Conservation (phyloP, 2,888 invertebrate genomes). For the Euplagia quadripunctaria region DNA sequence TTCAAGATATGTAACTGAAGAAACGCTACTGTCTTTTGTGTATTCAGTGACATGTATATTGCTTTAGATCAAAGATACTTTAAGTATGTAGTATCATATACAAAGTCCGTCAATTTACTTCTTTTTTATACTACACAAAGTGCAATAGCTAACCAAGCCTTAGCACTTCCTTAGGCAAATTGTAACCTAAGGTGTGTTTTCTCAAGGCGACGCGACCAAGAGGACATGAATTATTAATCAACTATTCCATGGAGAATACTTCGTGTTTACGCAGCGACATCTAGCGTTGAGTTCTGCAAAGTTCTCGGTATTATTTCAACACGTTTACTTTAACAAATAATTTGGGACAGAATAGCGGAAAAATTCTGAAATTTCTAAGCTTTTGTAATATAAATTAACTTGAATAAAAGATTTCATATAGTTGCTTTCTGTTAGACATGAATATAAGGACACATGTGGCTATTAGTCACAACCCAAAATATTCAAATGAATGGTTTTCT, state of each 20-base stretch:
- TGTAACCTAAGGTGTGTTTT: conserved; percentile 35
- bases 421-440: no score
- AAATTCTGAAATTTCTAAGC: not conserved
- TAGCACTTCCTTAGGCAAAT: conserved; percentile 37
- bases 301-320: conserved; percentile 13
- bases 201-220: conserved; percentile 38
- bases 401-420: no score
- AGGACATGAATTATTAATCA: conserved; percentile 36
- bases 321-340: conserved; percentile 14
- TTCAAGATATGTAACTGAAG: no score
- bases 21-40: no score
- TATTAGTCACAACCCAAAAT: not conserved
- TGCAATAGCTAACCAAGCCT: conserved; percentile 19
- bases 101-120: not conserved
- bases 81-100: not conserved
- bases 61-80: not conserved
- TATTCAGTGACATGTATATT: not conserved
- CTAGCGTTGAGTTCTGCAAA: conserved; percentile 18
- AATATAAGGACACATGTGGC: no score
- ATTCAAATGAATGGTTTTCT: not conserved
- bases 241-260: conserved; percentile 20
- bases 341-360: not conserved
- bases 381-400: not conserved
- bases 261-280: conserved; percentile 25
- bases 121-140: conserved; percentile 12